Conservation (phyloP, 1,140 invertebrate genomes). For the Ceratitis capitata region DNA sequence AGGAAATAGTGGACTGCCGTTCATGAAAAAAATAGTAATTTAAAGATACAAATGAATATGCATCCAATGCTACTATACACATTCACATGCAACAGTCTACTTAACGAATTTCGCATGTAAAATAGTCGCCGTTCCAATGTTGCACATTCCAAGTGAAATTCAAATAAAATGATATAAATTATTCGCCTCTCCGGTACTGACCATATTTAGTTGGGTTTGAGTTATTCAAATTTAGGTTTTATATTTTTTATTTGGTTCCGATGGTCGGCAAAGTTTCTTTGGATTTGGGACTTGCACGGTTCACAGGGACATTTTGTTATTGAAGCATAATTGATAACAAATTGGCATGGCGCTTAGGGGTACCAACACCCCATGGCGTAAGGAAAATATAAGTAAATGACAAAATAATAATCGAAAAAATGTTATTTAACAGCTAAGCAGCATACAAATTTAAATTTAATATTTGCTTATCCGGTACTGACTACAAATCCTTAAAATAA, state of each 20-base stretch:
- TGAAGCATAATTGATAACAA: too few species aligned
- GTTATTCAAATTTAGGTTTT: too few species aligned
- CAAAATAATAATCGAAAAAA: too few species aligned
- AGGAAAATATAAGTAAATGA: too few species aligned
- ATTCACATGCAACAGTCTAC: not conserved
- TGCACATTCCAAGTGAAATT: not conserved
- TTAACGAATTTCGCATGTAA: not conserved
- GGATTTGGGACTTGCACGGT: too few species aligned
- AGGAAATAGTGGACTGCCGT: not conserved
- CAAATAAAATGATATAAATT: slow-evolving; percentile 26
- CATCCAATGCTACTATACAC: not conserved
- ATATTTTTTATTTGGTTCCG: not conserved
- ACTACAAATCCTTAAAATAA: too few species aligned
- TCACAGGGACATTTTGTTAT: too few species aligned
- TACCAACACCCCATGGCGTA: too few species aligned
- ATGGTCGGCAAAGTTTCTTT: not conserved
- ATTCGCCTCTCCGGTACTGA: not conserved
- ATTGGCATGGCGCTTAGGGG: too few species aligned
- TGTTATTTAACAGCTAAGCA: too few species aligned
- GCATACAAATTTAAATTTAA: too few species aligned
- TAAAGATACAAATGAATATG: not conserved
- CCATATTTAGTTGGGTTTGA: not conserved
- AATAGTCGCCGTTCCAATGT: slow-evolving; percentile 6
- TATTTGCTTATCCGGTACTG: too few species aligned
- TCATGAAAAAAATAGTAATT: not conserved